Percentiles rank a stretch among this genome's conserved stretches.
phyloP scores from a whole-genome alignment of 2,888 invertebrate genomes.

The Ethmia dodecea region DNA sequence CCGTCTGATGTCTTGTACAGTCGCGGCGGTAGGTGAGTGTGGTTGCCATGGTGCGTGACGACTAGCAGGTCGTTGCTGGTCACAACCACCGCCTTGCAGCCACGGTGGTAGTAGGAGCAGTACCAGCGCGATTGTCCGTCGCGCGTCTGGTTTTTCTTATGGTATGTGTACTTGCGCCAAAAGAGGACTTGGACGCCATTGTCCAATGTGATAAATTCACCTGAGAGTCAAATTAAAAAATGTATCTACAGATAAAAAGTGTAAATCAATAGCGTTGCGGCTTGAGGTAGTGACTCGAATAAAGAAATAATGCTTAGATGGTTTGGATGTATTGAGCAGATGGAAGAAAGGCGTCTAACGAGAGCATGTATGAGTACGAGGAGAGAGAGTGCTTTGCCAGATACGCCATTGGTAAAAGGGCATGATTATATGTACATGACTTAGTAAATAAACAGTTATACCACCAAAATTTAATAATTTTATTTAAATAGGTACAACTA shows the following conservation, averaged over 20 bases:
- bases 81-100: constrained; percentile 23
- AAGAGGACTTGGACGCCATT: constrained; percentile 6
- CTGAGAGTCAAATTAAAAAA: neutral
- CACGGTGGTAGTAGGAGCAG: constrained; percentile 30
- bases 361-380: too few relatives aligned
- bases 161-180: constrained; percentile 23
- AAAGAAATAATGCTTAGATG: too few relatives aligned
- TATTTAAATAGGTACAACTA: too few relatives aligned
- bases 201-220: constrained; percentile 4
- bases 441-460: too few relatives aligned
- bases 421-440: too few relatives aligned
- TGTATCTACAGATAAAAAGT: neutral
- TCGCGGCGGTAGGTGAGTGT: neutral
- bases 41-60: neutral
- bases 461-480: too few relatives aligned
- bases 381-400: too few relatives aligned
- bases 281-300: too few relatives aligned
- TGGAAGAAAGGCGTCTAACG: too few relatives aligned
- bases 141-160: constrained; percentile 15
- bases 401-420: too few relatives aligned
- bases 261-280: too few relatives aligned
- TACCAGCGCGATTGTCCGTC: constrained; percentile 22
- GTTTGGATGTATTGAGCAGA: too few relatives aligned
- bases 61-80: constrained; percentile 16
- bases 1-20: neutral